These are phyloP conservation scores for Ceuthmochares aereus DNA, from an alignment of 2,113 vertebrate species.

Conservation along the genomic window DNA sequence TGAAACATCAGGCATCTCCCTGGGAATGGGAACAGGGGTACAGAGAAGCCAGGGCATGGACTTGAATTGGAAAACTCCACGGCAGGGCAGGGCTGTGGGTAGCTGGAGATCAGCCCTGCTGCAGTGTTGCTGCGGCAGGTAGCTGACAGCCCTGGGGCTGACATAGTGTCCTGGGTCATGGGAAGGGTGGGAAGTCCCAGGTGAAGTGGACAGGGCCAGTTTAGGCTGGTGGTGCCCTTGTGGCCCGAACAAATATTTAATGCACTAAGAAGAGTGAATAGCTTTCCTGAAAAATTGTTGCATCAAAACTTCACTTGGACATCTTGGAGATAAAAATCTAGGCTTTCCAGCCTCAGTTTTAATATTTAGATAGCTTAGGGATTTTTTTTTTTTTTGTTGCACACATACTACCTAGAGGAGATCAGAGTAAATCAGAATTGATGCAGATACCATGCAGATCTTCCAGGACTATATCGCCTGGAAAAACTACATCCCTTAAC, in stretches of 20 bases:
- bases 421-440: not conserved
- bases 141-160: too few species aligned
- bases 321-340: not conserved
- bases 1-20: accelerated
- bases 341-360: not conserved
- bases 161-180: too few species aligned
- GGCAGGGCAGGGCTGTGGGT: not conserved
- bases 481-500: not conserved
- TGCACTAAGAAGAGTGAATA: not conserved
- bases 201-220: accelerated
- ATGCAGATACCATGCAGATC: not conserved
- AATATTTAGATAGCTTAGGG: not conserved
- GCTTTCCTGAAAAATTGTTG: not conserved
- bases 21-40: not conserved
- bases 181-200: not conserved
- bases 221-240: not conserved
- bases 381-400: not conserved
- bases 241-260: not conserved
- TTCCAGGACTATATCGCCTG: not conserved
- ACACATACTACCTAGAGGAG: not conserved
- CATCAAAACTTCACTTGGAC: not conserved
- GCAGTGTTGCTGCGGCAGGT: not conserved
- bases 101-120: too few species aligned
- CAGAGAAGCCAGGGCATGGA: not conserved
- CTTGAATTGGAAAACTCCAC: too few species aligned